Evolutionary conservation across 2,888 invertebrate genomes (phyloP), one percentile per base, ranked within the genome.

Genomic region (Ectropis crepuscularia): DNA sequence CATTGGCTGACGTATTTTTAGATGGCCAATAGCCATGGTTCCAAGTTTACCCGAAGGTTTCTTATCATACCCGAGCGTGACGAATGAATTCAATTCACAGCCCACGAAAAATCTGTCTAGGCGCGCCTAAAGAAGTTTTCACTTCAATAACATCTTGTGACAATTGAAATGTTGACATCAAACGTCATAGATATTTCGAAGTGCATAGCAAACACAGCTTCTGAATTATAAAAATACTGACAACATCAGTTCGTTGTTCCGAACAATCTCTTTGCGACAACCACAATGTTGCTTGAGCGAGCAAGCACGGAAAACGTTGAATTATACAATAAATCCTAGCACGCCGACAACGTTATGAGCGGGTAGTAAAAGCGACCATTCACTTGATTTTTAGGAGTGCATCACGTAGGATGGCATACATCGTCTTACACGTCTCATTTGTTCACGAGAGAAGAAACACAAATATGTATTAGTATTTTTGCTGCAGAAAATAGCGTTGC

Each of bases 201-300:
- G 5, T 36, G 51, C 62, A 62, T 57, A 57, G 37, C 51, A 1
- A 57, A 49, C 61, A 49, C 50, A 12, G 42, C 50, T 10, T 36
- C 11, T 11, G 41, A 7, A 41, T 11, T 28, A 7, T 10, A 5
- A 10, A 48, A 28, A 10, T 10, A 11, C 38, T 9, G 12, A 10
- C 54, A 7, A 46, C 37, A 54, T 11, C 10, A 12, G 51, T 8
- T 36, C 43, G n/a, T 36, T 10, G 38, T 47, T 47, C 47, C 47
- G n/a, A 38, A 12, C 11, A 47, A 39, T 38, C 11, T 54, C 16
- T 54, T 54, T 54, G 46, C n/a, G 42, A 39, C 58, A 57, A 43
- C 69, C 71, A 76, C 78, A 82, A 74, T 79, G 80, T 81, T 78
- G 74, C 72, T 75, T 70, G 72, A 64, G 59, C 70, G 57, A 69